Conservation (phyloP, 2,113 vertebrate species). For the Siniperca knerii region DNA sequence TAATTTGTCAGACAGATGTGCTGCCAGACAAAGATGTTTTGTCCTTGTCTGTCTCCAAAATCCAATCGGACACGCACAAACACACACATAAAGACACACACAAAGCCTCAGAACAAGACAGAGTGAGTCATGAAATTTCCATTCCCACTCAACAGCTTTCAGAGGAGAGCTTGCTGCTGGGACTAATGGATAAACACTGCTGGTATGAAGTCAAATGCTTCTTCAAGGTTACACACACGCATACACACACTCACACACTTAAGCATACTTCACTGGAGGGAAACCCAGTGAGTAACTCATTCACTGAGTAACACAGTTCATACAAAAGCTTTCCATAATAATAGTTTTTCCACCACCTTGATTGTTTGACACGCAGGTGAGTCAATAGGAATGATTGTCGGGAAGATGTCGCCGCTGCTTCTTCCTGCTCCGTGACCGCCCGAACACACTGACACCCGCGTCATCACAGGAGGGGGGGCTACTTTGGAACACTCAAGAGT, state of each 20-base stretch:
- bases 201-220: conserved; percentile 51
- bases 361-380: conserved; percentile 73
- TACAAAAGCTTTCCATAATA: conserved; percentile 56
- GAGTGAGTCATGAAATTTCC: conserved; percentile 30
- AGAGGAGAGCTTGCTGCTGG: conserved; percentile 39
- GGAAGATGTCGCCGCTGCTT: background rate
- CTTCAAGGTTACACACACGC: conserved; percentile 37
- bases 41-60: conserved; percentile 19
- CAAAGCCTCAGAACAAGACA: background rate
- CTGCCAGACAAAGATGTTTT: conserved; percentile 14
- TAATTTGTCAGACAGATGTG: conserved; percentile 42
- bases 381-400: conserved; percentile 69
- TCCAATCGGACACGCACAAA: conserved; percentile 8
- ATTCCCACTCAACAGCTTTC: conserved; percentile 29
- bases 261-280: conserved; percentile 26
- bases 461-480: background rate
- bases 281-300: conserved; percentile 25
- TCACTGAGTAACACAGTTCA: conserved; percentile 59
- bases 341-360: conserved; percentile 64
- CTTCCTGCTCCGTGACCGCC: background rate
- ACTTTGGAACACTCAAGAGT: conserved; percentile 46
- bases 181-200: conserved; percentile 52
- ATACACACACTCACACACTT: background rate
- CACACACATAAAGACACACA: conserved; percentile 5
- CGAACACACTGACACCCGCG: background rate